phyloP scores from a whole-genome alignment of 1,140 invertebrate genomes.

The Belonocnema kinseyi region DNA sequence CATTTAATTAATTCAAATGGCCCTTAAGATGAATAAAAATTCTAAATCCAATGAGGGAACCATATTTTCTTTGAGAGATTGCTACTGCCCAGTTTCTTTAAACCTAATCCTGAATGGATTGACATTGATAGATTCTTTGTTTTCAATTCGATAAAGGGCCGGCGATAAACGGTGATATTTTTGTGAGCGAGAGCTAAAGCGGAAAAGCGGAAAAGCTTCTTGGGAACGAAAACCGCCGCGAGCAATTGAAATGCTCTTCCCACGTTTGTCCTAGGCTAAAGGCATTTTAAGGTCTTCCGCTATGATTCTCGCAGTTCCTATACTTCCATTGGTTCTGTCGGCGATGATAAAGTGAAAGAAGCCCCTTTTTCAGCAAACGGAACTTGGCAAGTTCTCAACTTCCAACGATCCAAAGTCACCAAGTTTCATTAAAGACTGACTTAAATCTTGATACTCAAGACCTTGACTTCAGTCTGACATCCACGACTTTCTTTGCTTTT shows the following conservation, averaged over 20 bases:
- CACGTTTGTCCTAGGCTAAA: conserved; percentile 30
- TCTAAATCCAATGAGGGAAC: conserved; percentile 9
- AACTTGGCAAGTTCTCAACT: conserved; percentile 56
- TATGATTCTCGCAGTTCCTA: conserved; percentile 12
- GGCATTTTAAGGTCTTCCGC: conserved; percentile 30
- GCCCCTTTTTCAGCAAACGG: neutral
- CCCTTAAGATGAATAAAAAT: neutral
- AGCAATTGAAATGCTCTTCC: conserved; percentile 33
- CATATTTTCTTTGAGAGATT: neutral
- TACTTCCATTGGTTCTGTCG: conserved; percentile 6
- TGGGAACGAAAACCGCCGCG: conserved; percentile 3
- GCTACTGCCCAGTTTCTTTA: conserved; percentile 6
- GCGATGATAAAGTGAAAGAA: conserved; percentile 29
- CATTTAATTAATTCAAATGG: too few species aligned
- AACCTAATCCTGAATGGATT: conserved; percentile 23
- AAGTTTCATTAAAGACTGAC: conserved; percentile 61
- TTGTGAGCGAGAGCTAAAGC: conserved; percentile 19
- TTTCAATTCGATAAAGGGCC: conserved; percentile 4
- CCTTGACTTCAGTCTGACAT: conserved; percentile 42
- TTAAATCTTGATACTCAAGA: conserved; percentile 58
- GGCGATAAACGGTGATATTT: conserved; percentile 25
- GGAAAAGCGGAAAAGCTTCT: conserved; percentile 32
- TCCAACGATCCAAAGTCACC: conserved; percentile 44
- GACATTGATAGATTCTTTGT: conserved; percentile 29
- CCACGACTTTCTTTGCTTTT: conserved; percentile 30